These are phyloP conservation scores for Intellagama lesueurii DNA, from an alignment of 2,797 vertebrate genomes.

Conservation along the genomic window DNA sequence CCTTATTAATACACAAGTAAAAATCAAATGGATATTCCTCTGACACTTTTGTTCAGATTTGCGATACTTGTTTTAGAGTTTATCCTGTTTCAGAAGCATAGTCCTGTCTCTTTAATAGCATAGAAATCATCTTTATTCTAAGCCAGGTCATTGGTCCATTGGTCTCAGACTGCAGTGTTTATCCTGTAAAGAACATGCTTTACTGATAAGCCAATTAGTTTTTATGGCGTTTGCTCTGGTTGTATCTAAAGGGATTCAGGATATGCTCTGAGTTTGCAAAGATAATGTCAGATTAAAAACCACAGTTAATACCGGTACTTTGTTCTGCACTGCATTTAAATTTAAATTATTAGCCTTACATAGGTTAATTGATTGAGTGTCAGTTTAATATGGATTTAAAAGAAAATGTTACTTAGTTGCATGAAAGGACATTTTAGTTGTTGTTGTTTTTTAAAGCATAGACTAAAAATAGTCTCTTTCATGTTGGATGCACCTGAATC, in stretches of 20 bases:
- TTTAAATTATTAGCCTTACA: neutral
- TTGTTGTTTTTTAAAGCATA: neutral
- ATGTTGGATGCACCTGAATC: neutral
- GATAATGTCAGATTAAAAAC: neutral
- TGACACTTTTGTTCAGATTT: too few relatives aligned
- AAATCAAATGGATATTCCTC: neutral
- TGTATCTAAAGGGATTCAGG: neutral
- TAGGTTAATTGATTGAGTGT: neutral
- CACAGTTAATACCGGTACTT: neutral
- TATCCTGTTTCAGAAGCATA: neutral
- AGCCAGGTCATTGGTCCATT: too few relatives aligned
- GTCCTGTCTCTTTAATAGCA: neutral
- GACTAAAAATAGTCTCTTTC: conserved; percentile 12
- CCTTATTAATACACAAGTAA: too few relatives aligned
- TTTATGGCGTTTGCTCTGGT: too few relatives aligned
- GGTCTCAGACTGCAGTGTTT: too few relatives aligned
- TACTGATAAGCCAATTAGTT: too few relatives aligned
- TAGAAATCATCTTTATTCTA: neutral
- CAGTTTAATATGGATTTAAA: conserved; percentile 2
- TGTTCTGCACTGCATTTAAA: conserved; percentile 4
- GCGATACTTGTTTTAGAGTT: neutral
- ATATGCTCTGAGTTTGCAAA: neutral
- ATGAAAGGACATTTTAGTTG: neutral
- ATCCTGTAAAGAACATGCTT: neutral
- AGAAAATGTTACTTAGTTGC: neutral